Conservation (phyloP, 2,113 vertebrate genomes). For the Tyrannus savana region DNA sequence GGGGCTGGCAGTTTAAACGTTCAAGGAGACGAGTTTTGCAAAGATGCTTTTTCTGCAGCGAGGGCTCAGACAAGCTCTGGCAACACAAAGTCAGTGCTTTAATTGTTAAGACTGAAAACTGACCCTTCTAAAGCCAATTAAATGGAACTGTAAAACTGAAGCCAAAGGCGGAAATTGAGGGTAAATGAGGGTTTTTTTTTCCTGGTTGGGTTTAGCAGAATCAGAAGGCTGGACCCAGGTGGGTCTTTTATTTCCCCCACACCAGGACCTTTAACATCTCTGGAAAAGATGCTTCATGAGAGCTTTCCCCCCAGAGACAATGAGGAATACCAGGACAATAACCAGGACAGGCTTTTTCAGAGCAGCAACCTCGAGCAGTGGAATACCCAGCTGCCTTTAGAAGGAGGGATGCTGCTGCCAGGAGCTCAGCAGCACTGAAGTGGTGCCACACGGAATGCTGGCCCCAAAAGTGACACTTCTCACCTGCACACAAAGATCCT, state of each 20-base stretch:
- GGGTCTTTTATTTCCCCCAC: background rate
- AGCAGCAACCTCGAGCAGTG: background rate
- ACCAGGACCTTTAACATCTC: background rate
- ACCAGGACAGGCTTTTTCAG: background rate
- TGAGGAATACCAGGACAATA: background rate
- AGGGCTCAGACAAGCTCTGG: conserved; percentile 36
- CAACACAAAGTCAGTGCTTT: background rate
- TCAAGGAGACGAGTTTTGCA: conserved; percentile 44
- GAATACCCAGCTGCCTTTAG: background rate
- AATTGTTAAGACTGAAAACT: conserved; percentile 29
- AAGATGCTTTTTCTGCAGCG: conserved; percentile 10
- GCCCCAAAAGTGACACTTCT: background rate
- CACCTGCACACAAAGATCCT: background rate
- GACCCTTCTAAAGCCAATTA: conserved; percentile 42
- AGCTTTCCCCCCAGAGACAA: background rate
- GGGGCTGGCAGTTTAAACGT: conserved; percentile 56
- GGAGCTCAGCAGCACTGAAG: background rate
- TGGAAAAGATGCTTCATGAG: background rate
- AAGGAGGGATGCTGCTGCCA: background rate
- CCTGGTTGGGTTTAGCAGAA: background rate
- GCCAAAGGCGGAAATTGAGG: background rate
- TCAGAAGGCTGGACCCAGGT: background rate
- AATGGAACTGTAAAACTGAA: background rate
- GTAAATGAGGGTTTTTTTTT: background rate
- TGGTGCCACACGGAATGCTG: background rate